Conservation (phyloP, 2,888 invertebrate genomes). For the Ormia ochracea region DNA sequence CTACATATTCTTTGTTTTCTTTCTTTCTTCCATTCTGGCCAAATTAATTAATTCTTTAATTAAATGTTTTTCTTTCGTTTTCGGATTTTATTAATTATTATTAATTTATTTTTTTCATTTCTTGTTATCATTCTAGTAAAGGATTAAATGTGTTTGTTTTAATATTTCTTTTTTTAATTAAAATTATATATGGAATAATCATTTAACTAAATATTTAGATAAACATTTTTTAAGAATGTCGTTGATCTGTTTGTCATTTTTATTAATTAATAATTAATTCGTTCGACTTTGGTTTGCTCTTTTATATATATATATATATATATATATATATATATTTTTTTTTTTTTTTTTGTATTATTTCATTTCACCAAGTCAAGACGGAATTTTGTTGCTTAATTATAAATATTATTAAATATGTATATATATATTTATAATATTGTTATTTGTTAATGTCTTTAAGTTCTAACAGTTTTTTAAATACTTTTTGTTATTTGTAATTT, state of each 20-base stretch:
- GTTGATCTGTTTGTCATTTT: conserved; percentile 35
- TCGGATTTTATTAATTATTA: too few relatives aligned
- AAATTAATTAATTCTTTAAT: conserved; percentile 1
- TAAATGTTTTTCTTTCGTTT: conserved; percentile 11
- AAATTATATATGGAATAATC: conserved; percentile 44
- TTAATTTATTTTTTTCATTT: too few relatives aligned
- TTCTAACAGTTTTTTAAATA: conserved; percentile 57
- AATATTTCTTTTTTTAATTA: not conserved
- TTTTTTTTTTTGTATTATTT: conserved; percentile 44
- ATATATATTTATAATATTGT: conserved; percentile 16
- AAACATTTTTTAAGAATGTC: conserved; percentile 26
- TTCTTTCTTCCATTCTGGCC: too few relatives aligned
- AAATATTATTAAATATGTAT: conserved; percentile 23
- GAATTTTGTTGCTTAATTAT: conserved; percentile 66
- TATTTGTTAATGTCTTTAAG: conserved; percentile 28
- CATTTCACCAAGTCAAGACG: conserved; percentile 67
- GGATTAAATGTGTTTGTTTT: conserved; percentile 30
- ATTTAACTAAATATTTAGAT: conserved; percentile 54
- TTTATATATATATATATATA: too few relatives aligned
- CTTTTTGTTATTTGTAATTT: conserved; percentile 43
- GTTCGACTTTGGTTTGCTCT: conserved; percentile 56
- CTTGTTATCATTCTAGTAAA: conserved; percentile 44
- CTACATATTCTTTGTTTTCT: conserved; percentile 30
- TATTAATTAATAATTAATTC: conserved; percentile 50
- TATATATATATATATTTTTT: too few relatives aligned